Conservation (phyloP, 2,888 invertebrate genomes). For the Dasysyrphus albostriatus region DNA sequence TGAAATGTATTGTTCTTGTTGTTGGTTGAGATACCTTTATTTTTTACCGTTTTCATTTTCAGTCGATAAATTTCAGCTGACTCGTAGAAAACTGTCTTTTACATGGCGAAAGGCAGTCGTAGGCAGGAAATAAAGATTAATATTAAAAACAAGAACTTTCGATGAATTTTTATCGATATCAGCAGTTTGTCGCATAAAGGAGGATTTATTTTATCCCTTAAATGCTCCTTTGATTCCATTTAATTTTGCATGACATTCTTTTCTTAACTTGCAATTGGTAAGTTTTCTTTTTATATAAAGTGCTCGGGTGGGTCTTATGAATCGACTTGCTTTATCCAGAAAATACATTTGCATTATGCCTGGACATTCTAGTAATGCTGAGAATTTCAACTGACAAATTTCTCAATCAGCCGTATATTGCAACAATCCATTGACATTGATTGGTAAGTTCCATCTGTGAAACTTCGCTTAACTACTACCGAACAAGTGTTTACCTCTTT, state of each 20-base stretch:
- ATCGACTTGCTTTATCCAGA: too few species aligned
- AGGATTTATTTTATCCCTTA: neutral
- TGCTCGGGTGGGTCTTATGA: neutral
- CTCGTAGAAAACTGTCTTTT: slow-evolving; percentile 28
- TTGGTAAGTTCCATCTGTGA: too few species aligned
- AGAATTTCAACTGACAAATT: too few species aligned
- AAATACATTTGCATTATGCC: too few species aligned
- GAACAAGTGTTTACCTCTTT: too few species aligned
- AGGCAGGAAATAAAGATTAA: slow-evolving; percentile 60
- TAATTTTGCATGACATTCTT: neutral
- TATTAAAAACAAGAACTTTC: slow-evolving; percentile 46
- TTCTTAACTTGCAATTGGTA: neutral
- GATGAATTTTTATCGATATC: slow-evolving; percentile 59
- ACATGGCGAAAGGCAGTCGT: neutral
- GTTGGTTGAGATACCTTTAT: neutral
- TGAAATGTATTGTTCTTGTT: slow-evolving; percentile 17
- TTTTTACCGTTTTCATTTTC: slow-evolving; percentile 8
- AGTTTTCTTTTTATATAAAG: neutral
- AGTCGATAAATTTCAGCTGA: slow-evolving; percentile 53
- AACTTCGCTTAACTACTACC: too few species aligned
- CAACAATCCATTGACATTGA: too few species aligned
- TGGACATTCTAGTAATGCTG: too few species aligned
- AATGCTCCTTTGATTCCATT: neutral
- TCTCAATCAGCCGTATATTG: too few species aligned
- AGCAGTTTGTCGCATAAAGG: slow-evolving; percentile 41